Evolutionary conservation across 2,113 vertebrate species (phyloP), one percentile per base, ranked within the genome.

Genomic region (Leiothrix lutea): DNA sequence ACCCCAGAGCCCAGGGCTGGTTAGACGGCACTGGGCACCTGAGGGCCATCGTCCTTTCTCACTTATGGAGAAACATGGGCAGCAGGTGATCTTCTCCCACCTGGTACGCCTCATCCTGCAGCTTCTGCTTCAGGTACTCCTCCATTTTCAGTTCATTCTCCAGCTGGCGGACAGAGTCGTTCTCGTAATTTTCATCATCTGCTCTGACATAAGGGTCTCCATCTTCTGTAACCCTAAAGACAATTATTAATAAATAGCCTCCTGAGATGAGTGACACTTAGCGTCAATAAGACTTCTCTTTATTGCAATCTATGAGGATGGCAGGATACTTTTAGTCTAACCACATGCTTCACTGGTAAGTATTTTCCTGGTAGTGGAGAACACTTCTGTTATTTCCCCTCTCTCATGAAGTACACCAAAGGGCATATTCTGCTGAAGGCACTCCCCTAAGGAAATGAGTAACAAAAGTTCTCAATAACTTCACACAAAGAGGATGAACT

Each of bases 91-190:
- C 17, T 70, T 51, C 29, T 83, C 94, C 12, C 97, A 99, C 99
- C 99, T 99, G 98, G 95, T 98, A 99, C 3, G 98, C 97, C 93
- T 99, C 99, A 69, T 99, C 99, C 82, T 98, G 98, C 86, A 98
- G 98, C 94, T 98, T 98, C 97, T 98, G 99, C 96, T 98, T 99
- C 95, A 99, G 98, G 70, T 99, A 98, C 58, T 99, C 99, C 62
- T 99, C 99, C 97, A 99, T 98, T 77, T 98, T 98, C 91, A 99
- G 98, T 88, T 99, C 98, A 0, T 98, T 98, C 94, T 99, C 99
- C 95, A 99, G 98, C 96, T 99, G 99, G 92, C 95, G 98, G 56
- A 99, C 99, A 36, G 99, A 98, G 84, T 99, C 99, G 13, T 98
- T 98, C 94, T 99, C 99, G 12, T 99, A 99, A 86, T 97, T 97